Evolutionary conservation across 2,113 vertebrate genomes (phyloP).

Genomic region (Chloroceryle aenea): DNA sequence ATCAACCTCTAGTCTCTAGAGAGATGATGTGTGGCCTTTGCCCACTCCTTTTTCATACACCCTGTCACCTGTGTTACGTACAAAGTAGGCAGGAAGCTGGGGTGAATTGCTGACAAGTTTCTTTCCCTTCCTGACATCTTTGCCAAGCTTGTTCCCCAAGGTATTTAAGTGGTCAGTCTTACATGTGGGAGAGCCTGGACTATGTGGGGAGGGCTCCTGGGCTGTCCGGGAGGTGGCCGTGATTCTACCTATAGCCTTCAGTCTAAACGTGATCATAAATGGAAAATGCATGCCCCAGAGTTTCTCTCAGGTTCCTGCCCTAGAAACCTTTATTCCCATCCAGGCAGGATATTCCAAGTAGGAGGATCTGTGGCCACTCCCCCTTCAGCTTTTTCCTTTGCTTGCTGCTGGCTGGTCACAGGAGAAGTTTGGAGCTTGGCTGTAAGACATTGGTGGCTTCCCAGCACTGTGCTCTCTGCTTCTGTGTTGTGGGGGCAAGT

Average conservation of each 20-base stretch:
- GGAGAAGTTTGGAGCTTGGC: neutral
- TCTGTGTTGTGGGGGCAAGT: neutral
- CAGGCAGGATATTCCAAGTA: neutral
- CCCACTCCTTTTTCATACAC: neutral
- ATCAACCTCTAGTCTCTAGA: neutral
- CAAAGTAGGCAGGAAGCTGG: neutral
- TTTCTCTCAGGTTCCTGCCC: neutral
- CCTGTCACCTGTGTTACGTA: fast-evolving
- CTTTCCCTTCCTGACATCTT: neutral
- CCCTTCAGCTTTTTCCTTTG: neutral
- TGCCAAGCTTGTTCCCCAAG: neutral
- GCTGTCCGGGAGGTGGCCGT: neutral
- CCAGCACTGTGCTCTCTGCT: neutral
- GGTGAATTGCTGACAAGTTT: neutral
- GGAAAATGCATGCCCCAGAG: neutral
- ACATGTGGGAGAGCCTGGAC: neutral
- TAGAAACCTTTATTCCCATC: neutral
- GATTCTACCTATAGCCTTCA: neutral
- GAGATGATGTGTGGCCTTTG: neutral
- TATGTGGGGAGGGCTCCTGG: neutral
- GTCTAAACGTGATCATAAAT: neutral
- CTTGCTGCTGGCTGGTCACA: neutral
- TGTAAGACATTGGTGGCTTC: neutral
- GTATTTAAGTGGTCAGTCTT: neutral
- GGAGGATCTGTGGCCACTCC: neutral